Evolutionary conservation across 2,797 vertebrate genomes (phyloP), one percentile per base, ranked within the genome.

Genomic region (Protosalanx chinensis): DNA sequence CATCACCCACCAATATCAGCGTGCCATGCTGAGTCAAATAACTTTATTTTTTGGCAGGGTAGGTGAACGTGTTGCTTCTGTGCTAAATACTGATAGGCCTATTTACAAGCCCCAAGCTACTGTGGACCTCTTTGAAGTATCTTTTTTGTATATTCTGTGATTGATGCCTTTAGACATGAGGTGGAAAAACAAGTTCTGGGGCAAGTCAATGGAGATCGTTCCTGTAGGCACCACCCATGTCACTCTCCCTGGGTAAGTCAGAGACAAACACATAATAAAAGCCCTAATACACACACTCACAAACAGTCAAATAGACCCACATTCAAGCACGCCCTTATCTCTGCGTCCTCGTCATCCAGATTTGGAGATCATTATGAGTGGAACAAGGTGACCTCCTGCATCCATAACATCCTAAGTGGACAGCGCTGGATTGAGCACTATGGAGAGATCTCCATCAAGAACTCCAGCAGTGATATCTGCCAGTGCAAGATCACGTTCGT

Each of bases 121-220:
- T 5, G 59, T 12, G 0, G 7, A 6, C n/a, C 57, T 57, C 15
- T 3, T 71, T 23, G 10, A 62, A 27, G 68, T 30, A 46, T 80
- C 33, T 23, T 18, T 13, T 20, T 37, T 41, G 68, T 1, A 0
- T 70, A 51, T 53, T 46, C 57, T 70, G 29, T 77, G 13, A 53
- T 63, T 76, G n/a, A 32, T 67, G 72, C 46, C 10, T 92, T 85
- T 82, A 98, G 97, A 99, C 75, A 89, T 98, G 78, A 95, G 97
- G 82, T 99, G 97, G 94, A 98, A 98, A 91, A 99, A 99, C 87
- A 99, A 98, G 86, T 99, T 99, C 88, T 99, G 98, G 98, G 98
- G 98, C 0, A 99, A 98, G 89, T 99, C 98, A 33, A 98, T 99
- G 96, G 98, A 99, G 91, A 99, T 99, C 10, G 93, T 99, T 81